phyloP scores from a whole-genome alignment of 2,113 vertebrate genomes.

The Tangachromis dhanisi region DNA sequence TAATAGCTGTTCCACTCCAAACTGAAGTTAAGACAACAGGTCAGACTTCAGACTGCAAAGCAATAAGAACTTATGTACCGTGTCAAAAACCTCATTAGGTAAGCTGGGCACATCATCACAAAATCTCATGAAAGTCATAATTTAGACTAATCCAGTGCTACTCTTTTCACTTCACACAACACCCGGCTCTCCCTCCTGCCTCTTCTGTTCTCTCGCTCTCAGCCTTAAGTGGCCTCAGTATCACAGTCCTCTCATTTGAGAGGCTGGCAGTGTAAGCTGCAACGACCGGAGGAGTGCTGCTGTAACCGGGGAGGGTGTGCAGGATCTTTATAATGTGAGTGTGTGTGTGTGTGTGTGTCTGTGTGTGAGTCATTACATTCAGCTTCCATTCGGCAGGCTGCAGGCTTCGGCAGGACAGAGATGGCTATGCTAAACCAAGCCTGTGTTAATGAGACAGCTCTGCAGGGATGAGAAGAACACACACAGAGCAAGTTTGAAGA shows the following conservation, averaged over 20 bases:
- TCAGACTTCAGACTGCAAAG: neutral
- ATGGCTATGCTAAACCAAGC: constrained; percentile 21
- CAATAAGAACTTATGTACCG: constrained; percentile 6
- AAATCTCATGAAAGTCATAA: constrained; percentile 24
- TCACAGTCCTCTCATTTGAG: constrained; percentile 40
- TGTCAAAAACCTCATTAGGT: constrained; percentile 26
- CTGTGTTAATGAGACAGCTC: constrained; percentile 71
- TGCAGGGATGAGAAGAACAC: constrained; percentile 69
- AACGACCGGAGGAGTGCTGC: constrained; percentile 13
- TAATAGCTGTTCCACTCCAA: neutral
- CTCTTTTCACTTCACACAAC: constrained; percentile 1
- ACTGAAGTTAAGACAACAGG: constrained; percentile 1
- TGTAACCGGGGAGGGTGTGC: neutral
- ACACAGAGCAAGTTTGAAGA: constrained; percentile 65
- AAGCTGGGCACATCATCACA: neutral
- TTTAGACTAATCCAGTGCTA: constrained; percentile 4
- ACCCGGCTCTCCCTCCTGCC: neutral
- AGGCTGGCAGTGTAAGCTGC: neutral
- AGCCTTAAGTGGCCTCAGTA: constrained; percentile 14
- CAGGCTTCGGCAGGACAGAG: constrained; percentile 37
- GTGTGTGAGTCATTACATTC: constrained; percentile 44
- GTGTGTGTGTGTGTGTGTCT: neutral
- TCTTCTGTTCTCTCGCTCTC: neutral
- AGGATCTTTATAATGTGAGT: constrained; percentile 1
- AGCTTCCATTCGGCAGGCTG: constrained; percentile 32